Conservation (phyloP, 2,797 vertebrate species). For the Ataeniobius toweri region DNA sequence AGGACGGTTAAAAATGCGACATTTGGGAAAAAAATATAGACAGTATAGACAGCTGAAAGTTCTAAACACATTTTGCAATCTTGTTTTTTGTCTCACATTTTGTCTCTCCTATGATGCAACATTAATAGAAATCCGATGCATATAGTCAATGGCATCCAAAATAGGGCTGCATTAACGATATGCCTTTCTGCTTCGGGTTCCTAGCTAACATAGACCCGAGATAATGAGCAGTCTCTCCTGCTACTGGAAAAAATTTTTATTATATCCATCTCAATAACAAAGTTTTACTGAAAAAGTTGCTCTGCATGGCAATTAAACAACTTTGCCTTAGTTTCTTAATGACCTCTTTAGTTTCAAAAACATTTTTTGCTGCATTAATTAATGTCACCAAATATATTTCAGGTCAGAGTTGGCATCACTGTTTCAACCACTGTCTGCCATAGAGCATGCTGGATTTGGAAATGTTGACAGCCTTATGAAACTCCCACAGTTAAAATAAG, state of each 20-base stretch:
- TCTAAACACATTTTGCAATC: neutral
- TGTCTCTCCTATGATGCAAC: neutral
- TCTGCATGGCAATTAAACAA: too few species aligned
- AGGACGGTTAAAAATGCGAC: neutral
- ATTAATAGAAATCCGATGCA: neutral
- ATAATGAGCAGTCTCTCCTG: too few species aligned
- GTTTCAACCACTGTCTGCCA: too few species aligned
- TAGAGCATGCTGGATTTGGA: too few species aligned
- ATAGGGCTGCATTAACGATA: neutral
- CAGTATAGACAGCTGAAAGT: neutral
- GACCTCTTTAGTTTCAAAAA: neutral
- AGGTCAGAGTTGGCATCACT: too few species aligned
- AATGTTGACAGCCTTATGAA: neutral
- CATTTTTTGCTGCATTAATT: neutral
- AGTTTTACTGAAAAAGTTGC: too few species aligned
- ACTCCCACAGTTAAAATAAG: neutral
- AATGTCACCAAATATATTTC: neutral
- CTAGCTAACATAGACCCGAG: too few species aligned
- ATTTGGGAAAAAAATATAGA: too few species aligned
- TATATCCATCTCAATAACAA: too few species aligned
- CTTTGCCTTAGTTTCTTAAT: too few species aligned
- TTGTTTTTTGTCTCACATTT: neutral
- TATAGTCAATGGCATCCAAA: neutral
- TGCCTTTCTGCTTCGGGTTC: neutral
- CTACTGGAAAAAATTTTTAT: too few species aligned